A percentile compares a stretch with the other conserved stretches of the same genome.
Evolutionary conservation across 2,113 vertebrate genomes (phyloP).

Genomic region (Gasterosteus nipponicus): DNA sequence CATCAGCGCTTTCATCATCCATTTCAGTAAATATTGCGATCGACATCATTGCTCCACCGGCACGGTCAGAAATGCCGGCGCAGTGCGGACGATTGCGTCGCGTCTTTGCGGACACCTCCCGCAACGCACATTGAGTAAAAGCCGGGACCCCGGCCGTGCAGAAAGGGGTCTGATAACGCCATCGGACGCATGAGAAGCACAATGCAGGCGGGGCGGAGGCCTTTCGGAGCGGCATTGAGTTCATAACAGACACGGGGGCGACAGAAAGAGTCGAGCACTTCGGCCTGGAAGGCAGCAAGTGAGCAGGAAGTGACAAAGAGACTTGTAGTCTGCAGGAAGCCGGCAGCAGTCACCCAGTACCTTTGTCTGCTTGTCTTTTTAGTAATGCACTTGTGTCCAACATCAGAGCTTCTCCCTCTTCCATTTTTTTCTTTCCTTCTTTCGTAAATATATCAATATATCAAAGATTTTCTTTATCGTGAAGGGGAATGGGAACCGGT

Average conservation of each 20-base stretch:
- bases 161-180: neutral
- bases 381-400: constrained; percentile 65
- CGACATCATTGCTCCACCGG: constrained; percentile 28
- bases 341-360: constrained; percentile 22
- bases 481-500: constrained; percentile 46
- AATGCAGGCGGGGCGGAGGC: neutral
- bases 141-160: neutral
- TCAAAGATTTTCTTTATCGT: constrained; percentile 41
- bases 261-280: constrained; percentile 9
- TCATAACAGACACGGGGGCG: neutral
- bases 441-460: constrained; percentile 23
- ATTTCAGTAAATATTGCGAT: constrained; percentile 20
- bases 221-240: neutral
- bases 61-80: constrained; percentile 17
- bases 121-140: constrained; percentile 6
- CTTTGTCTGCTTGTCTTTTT: constrained; percentile 53
- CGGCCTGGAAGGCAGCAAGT: neutral
- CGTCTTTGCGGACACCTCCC: constrained; percentile 11
- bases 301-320: neutral
- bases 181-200: constrained; percentile 14
- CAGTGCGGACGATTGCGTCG: neutral
- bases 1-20: constrained; percentile 18
- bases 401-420: constrained; percentile 19
- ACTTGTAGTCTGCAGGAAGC: neutral
- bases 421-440: constrained; percentile 1